These are phyloP conservation scores for Anastatus disparis DNA, from an alignment of 1,140 invertebrate genomes.

Conservation along the genomic window DNA sequence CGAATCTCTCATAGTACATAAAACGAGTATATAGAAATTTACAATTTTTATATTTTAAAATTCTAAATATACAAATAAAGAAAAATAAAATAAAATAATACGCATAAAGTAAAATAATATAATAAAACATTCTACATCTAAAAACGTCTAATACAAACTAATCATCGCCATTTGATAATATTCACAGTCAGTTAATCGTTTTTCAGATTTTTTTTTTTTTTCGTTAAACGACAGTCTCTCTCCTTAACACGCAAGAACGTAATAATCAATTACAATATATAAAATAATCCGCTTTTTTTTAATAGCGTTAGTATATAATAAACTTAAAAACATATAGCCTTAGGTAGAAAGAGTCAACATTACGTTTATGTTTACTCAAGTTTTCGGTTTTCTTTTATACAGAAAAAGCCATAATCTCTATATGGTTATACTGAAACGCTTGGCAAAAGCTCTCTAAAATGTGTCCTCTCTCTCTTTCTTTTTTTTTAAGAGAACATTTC, in stretches of 20 bases:
- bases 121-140: slow-evolving; percentile 7
- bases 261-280: too few relatives aligned
- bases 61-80: slow-evolving; percentile 4
- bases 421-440: slow-evolving; percentile 7
- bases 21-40: slow-evolving; percentile 27
- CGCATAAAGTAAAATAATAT: background rate
- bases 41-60: background rate
- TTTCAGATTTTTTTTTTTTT: background rate
- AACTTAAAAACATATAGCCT: slow-evolving; percentile 16
- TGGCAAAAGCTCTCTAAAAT: too few relatives aligned
- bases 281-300: too few relatives aligned
- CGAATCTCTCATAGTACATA: background rate
- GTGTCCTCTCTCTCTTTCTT: too few relatives aligned
- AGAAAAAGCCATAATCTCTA: slow-evolving; percentile 21
- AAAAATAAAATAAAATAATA: background rate
- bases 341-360: background rate
- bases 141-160: slow-evolving; percentile 23
- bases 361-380: slow-evolving; percentile 11
- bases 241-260: background rate
- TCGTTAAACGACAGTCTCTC: slow-evolving; percentile 20
- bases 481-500: too few relatives aligned
- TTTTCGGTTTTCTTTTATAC: too few relatives aligned
- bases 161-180: slow-evolving; percentile 23
- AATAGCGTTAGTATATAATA: slow-evolving; percentile 5
- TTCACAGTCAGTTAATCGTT: slow-evolving; percentile 21